Percentiles rank a stretch among this genome's conserved stretches.
phyloP scores from a whole-genome alignment of 2,888 invertebrate species.

The Callosobruchus maculatus region DNA sequence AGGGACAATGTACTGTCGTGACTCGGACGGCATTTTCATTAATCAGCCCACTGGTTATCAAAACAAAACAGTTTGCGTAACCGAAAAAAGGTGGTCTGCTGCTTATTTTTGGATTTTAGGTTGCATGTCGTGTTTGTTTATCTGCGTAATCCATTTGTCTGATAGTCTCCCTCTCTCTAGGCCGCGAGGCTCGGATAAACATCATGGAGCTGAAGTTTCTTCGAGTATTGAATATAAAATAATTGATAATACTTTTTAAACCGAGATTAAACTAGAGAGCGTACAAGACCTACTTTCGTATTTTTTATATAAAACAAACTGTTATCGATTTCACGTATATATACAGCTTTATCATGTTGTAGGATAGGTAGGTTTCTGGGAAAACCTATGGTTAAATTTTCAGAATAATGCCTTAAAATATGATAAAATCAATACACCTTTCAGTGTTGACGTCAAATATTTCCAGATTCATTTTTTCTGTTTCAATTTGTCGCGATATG shows the following conservation, averaged over 20 bases:
- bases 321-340: background rate
- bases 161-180: background rate
- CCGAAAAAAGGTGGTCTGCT: background rate
- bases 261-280: no score
- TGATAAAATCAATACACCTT: background rate
- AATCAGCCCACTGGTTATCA: background rate
- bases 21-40: background rate
- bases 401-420: background rate
- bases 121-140: background rate
- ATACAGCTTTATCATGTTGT: no score
- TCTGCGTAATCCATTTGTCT: background rate
- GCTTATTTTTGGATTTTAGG: background rate
- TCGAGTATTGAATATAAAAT: no score
- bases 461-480: background rate
- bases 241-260: no score
- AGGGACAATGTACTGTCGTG: slow-evolving; percentile 18
- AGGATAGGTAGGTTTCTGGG: no score
- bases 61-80: background rate
- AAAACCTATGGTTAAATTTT: no score
- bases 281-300: background rate
- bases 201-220: no score
- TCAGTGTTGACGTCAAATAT: background rate
- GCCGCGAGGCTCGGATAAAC: no score
- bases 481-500: background rate
- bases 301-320: background rate